A percentile compares a stretch with the other conserved stretches of the same genome.
Evolutionary conservation across 2,113 vertebrate species (phyloP).

Genomic region (Vombatus ursinus): DNA sequence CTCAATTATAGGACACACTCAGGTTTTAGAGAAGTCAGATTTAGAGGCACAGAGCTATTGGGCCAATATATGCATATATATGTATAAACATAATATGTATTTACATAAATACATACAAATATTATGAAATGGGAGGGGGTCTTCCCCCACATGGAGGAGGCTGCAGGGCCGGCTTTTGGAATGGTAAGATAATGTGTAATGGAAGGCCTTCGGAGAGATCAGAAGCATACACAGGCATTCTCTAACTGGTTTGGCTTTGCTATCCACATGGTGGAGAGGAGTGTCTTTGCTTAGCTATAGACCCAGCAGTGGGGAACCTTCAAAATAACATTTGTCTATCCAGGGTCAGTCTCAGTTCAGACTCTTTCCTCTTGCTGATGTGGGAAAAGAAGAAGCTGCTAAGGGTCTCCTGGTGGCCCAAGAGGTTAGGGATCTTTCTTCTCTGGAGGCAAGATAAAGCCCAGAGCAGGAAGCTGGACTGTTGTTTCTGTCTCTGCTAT

Average conservation of each 20-base stretch:
- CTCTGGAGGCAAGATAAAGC: background rate
- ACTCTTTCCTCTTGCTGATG: background rate
- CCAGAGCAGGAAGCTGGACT: background rate
- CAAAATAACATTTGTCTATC: background rate
- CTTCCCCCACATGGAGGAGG: background rate
- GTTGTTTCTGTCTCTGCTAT: background rate
- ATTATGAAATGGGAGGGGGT: background rate
- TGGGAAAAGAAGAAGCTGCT: background rate
- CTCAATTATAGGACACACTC: background rate
- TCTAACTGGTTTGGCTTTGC: background rate
- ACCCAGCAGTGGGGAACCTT: background rate
- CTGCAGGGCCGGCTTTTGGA: background rate
- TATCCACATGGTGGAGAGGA: background rate
- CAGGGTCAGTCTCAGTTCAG: background rate
- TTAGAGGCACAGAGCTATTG: background rate
- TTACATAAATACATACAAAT: background rate
- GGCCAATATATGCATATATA: background rate
- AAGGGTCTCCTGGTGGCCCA: background rate
- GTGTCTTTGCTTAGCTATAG: background rate
- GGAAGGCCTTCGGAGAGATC: background rate
- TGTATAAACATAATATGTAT: background rate
- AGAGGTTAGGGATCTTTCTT: background rate
- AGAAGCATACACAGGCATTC: background rate
- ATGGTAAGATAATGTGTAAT: background rate
- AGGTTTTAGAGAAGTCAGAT: background rate